Base-by-base conservation (phyloP, 2,113 vertebrate genomes). In the Empidonax traillii region DNA sequence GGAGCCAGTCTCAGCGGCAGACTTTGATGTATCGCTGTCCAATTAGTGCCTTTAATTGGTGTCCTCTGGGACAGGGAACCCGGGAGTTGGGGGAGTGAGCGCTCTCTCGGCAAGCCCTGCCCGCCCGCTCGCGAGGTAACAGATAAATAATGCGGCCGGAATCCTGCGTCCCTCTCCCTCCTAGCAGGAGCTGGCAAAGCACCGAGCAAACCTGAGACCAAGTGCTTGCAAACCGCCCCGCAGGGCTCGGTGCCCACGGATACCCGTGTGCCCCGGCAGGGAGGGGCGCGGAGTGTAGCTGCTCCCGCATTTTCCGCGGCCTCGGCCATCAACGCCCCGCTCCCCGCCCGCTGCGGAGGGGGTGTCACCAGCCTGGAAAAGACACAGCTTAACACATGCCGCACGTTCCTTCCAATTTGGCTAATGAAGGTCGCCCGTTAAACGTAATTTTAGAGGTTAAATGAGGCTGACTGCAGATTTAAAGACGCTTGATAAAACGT, bases 41-140 rank as follows among this genome's bases (percentile, higher is more conserved):
- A 98, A 98, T 98, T 98, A 98, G 98, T 97, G 98, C 87, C 95
- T 98, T 97, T 98, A 98, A 98, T 98, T 98, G 98, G 98, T 85
- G 97, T 98, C 98, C 97, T 97, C 69, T 5, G 98, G 97, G 98
- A 98, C 93, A 9, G 66, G 89, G 94, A 93, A 95, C 94, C 94
- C 94, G 20, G 89, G 96, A 96, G 95, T 93, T 44, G 93, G 95
- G 95, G 87, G 84, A 62, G 87, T 21, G 72, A 96, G 96, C 73
- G 84, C 95, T 95, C 86, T 44, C 87, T 91, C 91, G 73, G 90
- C 88, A 53, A 95, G 63, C 74, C 35, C 76, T 47, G 59, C 69
- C 85, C 86, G 67, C 76, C 81, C 83, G 71, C 78, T 93, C 78
- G 56, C 93, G 95, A 96, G 96, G 97, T 97, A 97, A 37, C 51